Conservation (phyloP, 1,140 invertebrate species). For the Bombus pyrosoma region DNA sequence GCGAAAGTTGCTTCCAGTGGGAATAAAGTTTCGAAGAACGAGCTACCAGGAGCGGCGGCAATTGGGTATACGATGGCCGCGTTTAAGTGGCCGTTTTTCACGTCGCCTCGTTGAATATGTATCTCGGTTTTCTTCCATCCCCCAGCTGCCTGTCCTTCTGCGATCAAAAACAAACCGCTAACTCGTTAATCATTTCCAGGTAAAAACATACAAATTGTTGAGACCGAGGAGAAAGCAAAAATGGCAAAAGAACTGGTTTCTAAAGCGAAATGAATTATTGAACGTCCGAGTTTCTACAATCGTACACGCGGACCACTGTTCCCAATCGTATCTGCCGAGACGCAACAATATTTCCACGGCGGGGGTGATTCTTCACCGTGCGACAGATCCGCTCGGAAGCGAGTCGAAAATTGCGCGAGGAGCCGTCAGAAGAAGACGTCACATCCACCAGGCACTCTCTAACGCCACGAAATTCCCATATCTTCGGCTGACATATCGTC, state of each 20-base stretch:
- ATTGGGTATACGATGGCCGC: background rate
- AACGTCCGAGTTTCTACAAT: background rate
- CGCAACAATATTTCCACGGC: constrained; percentile 13
- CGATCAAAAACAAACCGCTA: background rate
- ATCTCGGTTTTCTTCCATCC: background rate
- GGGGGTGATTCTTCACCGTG: constrained; percentile 13
- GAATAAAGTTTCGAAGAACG: constrained; percentile 23
- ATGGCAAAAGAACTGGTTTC: background rate
- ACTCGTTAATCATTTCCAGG: background rate
- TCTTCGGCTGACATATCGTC: constrained; percentile 42
- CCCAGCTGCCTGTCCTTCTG: background rate
- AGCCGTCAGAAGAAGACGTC: constrained; percentile 36
- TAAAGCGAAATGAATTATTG: background rate
- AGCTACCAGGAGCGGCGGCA: background rate
- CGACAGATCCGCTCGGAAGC: constrained; percentile 15
- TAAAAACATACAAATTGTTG: background rate
- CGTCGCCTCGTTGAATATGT: constrained; percentile 41
- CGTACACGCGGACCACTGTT: background rate
- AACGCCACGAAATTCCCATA: constrained; percentile 53
- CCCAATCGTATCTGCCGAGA: background rate
- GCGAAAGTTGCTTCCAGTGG: constrained; percentile 22
- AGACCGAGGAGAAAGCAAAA: background rate
- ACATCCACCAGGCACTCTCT: constrained; percentile 27
- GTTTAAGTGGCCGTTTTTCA: constrained; percentile 42
- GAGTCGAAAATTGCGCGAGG: constrained; percentile 23